Evolutionary conservation across 2,113 vertebrate genomes (phyloP), one percentile per base, ranked within the genome.

Genomic region (zebrafish (Danio rerio)): DNA sequence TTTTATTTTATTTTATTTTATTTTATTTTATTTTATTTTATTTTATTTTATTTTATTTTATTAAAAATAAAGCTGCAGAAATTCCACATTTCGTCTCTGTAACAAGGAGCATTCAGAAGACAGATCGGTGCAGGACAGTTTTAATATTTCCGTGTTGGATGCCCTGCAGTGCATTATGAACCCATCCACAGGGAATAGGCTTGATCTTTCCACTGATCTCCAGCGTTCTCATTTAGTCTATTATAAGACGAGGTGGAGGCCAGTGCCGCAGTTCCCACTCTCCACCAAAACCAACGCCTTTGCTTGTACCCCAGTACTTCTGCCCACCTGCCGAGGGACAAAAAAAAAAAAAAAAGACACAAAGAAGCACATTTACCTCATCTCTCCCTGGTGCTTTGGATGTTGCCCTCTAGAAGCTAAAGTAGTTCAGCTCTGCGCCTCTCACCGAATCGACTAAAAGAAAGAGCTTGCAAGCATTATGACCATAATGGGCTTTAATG

Each of bases 121-220:
- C 16, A 12, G 31, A 16, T 43, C 0, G 47, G 13, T 42, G 16
- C 16, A 6, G 70, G 52, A 10, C 12, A 43, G 40, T 72, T 84
- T 84, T 78, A 85, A 81, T 88, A 73, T 83, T 88, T 86, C 59
- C 15, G 20, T 16, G 61, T 55, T 50, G 40, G 73, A 68, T 73
- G 80, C 62, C 81, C 80, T 83, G 78, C 68, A 65, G 72, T 85
- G 73, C 78, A 78, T 81, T 78, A 72, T 31, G 59, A 52, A 73
- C 47, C 45, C 6, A 53, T 50, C 69, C 68, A 9, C 20, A 43
- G 55, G 84, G 79, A 77, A 80, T 85, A 81, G 56, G 72, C 80
- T 82, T 83, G 83, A 85, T 85, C 78, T 76, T 81, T 81, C 43
- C 69, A n/a, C 82, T 84, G 85, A 86, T 84, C 82, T 83, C 74